Base-by-base conservation (phyloP, 1,140 invertebrate species). In the Aphis gossypii region DNA sequence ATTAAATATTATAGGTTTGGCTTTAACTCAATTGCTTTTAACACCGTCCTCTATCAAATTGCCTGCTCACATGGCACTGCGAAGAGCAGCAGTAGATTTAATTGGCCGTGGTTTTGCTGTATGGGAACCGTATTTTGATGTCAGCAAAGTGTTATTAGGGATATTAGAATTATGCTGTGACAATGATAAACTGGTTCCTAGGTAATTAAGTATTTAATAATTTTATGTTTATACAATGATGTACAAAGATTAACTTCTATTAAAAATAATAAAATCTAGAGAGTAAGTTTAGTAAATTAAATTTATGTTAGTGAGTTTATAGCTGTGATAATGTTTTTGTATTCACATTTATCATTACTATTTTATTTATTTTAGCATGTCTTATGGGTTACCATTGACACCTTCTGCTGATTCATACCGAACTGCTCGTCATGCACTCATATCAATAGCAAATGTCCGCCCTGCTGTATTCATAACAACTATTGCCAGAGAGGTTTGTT, bases 81-180 rank as follows among this genome's bases (percentile, higher is more conserved):
- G 99, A 35, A 96, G 99, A 94, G 99, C 99, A 35, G 99, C 99
- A 7, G 99, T 99, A 86, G 99, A 99, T 96, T 96, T 99, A 88
- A 97, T 99, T 94, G 98, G 99, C 2, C 96, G 99, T 88, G 99
- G 99, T 48, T 99, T 99, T 95, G 98, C 98, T 0, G 98, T 99
- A 0, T 99, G 99, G 99, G 99, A 99, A 95, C 99, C 99, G 0
- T 99, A 99, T 95, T 95, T 99, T 41, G 99, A 99, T 95, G 98
- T 99, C 88, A 99, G 98, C 56, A 98, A 98, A 95, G 97, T 99
- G 48, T 95, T 99, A 41, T 95, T 99, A 2, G 98, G 98, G 92
- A 95, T 99, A 9, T 95, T 99, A 68, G 99, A 99, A 95, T 97
- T 99, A 95, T 99, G 98, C 95, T 98, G 98, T 89, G 98, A 99